Percentiles rank a stretch among this genome's conserved stretches.
These are phyloP conservation scores for Anoura caudifer DNA, from an alignment of 2,113 vertebrate genomes.

Conservation along the genomic window DNA sequence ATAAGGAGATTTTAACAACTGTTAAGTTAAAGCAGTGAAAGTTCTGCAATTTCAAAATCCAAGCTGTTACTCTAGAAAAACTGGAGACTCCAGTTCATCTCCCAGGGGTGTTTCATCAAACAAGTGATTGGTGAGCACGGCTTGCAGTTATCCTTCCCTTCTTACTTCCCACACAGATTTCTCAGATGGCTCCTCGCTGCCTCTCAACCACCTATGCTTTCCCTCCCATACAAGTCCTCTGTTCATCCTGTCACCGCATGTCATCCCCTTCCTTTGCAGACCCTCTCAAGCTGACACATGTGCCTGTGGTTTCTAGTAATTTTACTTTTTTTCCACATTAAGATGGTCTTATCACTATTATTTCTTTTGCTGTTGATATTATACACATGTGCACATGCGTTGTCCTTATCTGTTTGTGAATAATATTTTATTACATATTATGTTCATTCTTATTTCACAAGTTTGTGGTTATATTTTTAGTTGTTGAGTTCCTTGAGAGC, in stretches of 20 bases:
- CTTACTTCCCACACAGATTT: not conserved
- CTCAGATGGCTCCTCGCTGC: not conserved
- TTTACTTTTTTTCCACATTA: not conserved
- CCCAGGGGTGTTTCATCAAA: not conserved
- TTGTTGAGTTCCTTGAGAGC: not conserved
- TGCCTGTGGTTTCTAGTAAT: not conserved
- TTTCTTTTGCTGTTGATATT: not conserved
- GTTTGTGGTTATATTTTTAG: not conserved
- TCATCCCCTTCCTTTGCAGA: not conserved
- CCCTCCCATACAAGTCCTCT: not conserved
- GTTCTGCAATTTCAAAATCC: slow-evolving; percentile 1
- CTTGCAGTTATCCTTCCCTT: not conserved
- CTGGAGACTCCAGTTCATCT: not conserved
- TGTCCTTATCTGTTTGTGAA: not conserved
- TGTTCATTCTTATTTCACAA: not conserved
- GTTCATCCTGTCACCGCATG: not conserved
- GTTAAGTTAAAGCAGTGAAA: not conserved
- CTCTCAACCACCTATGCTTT: not conserved
- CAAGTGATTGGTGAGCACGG: not conserved
- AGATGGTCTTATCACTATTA: not conserved
- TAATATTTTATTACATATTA: not conserved
- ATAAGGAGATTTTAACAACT: slow-evolving; percentile 1
- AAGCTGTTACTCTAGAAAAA: not conserved
- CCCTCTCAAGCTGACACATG: not conserved
- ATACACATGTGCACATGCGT: not conserved